A percentile compares a stretch with the other conserved stretches of the same genome.
phyloP scores from a whole-genome alignment of 2,888 invertebrate genomes.

The Eudemis profundana region DNA sequence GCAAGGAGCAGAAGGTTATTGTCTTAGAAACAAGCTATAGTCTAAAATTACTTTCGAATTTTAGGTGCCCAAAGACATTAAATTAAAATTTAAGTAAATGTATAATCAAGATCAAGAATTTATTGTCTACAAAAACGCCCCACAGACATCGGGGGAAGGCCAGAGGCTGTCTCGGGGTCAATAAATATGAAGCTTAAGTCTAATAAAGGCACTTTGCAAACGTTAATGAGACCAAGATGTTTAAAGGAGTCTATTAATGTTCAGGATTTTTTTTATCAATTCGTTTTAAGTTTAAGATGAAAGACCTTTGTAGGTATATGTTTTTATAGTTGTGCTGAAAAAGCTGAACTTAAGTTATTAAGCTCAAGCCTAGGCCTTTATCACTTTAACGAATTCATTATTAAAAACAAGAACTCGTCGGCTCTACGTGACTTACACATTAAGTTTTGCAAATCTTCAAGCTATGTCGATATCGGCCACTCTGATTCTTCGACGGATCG shows the following conservation, averaged over 20 bases:
- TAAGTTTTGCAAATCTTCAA: no score
- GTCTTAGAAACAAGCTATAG: neutral
- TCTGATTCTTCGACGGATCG: no score
- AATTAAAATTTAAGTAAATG: neutral
- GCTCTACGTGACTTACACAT: no score
- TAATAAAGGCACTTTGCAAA: neutral
- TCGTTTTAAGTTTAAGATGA: no score
- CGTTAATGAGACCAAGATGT: neutral
- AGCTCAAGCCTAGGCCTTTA: no score
- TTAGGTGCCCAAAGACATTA: slow-evolving; percentile 1
- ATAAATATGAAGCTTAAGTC: slow-evolving; percentile 2
- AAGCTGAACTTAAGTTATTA: no score
- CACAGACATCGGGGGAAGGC: neutral
- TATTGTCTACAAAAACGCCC: slow-evolving; percentile 2
- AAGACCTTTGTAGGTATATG: no score
- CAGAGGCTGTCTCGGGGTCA: neutral
- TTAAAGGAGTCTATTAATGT: neutral
- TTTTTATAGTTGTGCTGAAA: no score
- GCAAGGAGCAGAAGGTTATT: neutral
- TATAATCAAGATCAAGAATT: neutral
- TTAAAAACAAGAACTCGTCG: no score
- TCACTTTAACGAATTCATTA: no score
- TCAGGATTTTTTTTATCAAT: neutral
- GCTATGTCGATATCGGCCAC: no score
- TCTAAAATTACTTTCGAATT: slow-evolving; percentile 5